A percentile compares a stretch with the other conserved stretches of the same genome.
phyloP scores from a whole-genome alignment of 2,113 vertebrate genomes.

The Suricata suricatta region DNA sequence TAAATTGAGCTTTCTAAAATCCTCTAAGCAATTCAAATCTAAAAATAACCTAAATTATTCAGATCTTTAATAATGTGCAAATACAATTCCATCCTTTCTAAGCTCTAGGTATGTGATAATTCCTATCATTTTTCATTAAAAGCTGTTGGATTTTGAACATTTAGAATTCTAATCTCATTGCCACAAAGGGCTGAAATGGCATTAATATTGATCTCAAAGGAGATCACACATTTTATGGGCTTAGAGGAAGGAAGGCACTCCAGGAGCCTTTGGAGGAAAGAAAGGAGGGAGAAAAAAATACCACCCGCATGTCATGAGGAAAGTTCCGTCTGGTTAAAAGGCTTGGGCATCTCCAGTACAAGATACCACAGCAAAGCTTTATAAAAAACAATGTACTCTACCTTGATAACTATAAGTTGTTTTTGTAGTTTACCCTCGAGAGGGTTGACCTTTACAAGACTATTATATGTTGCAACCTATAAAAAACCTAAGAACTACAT shows the following conservation, averaged over 20 bases:
- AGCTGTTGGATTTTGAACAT: constrained; percentile 59
- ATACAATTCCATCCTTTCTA: constrained; percentile 67
- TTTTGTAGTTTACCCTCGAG: not conserved
- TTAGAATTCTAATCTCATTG: constrained; percentile 76
- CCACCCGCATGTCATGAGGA: not conserved
- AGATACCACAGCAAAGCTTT: not conserved
- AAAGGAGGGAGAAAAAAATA: constrained; percentile 11
- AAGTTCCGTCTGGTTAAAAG: constrained; percentile 45
- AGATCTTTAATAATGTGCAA: constrained; percentile 64
- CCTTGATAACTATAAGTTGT: not conserved
- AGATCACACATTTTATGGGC: constrained; percentile 55
- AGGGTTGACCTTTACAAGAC: not conserved
- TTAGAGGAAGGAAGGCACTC: not conserved
- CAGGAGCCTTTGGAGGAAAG: constrained; percentile 12
- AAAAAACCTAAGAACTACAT: not conserved
- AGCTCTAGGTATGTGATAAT: constrained; percentile 70
- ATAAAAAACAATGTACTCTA: not conserved
- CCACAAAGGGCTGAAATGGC: constrained; percentile 52
- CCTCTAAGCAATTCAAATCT: constrained; percentile 65
- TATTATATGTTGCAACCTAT: not conserved
- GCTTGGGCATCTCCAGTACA: not conserved
- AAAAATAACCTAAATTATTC: constrained; percentile 76
- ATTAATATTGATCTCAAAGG: constrained; percentile 40
- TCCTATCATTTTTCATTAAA: constrained; percentile 73
- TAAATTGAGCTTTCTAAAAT: constrained; percentile 62